Conservation (phyloP, 2,113 vertebrate genomes). For the Platysternon megacephalum region DNA sequence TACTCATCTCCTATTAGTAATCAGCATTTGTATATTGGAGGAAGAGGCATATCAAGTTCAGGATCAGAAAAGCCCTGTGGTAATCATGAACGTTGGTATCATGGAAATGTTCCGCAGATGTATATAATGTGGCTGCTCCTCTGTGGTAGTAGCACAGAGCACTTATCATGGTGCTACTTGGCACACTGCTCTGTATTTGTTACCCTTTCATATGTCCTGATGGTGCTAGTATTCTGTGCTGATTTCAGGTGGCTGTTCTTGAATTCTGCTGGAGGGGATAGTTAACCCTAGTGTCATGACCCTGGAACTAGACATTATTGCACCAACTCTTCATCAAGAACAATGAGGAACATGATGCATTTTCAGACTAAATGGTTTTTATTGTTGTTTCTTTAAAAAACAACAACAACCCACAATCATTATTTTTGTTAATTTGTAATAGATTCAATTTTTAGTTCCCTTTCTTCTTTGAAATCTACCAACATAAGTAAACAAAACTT, state of each 20-base stretch:
- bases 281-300: background rate
- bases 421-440: background rate
- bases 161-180: background rate
- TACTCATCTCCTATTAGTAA: background rate
- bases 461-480: background rate
- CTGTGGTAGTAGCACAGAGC: background rate
- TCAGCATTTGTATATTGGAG: background rate
- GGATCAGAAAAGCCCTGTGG: background rate
- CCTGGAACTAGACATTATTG: slow-evolving; percentile 10
- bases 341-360: background rate
- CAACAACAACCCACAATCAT: background rate
- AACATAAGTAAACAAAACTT: background rate
- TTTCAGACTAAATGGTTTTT: background rate
- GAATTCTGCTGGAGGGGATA: background rate
- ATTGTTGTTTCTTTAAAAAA: background rate
- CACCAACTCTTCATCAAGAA: background rate
- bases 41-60: background rate
- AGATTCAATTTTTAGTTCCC: background rate
- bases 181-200: background rate
- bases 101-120: background rate
- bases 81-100: background rate
- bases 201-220: background rate
- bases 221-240: background rate
- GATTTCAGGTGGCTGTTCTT: background rate
- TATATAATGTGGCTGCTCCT: background rate